Percentiles rank a stretch among this genome's conserved stretches.
Conservation (phyloP, 2,888 invertebrate genomes). For the Drosophila lutescens region DNA sequence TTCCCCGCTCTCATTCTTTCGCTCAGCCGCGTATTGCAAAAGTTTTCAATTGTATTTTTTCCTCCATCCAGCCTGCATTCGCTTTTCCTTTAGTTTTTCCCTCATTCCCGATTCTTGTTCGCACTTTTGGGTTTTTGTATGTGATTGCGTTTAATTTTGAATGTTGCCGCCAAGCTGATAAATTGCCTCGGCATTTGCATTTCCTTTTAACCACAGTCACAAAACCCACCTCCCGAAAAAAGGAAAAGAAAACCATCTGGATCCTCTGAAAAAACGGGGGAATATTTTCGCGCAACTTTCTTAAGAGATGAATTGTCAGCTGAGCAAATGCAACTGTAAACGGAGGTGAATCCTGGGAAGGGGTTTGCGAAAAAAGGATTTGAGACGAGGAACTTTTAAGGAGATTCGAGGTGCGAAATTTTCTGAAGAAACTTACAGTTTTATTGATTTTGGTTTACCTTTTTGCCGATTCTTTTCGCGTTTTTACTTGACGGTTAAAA, state of each 20-base stretch:
- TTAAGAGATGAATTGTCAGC: constrained; percentile 43
- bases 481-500: neutral
- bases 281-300: constrained; percentile 31
- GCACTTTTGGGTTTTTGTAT: constrained; percentile 53
- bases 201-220: constrained; percentile 28
- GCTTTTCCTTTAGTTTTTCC: constrained; percentile 21
- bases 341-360: neutral
- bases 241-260: neutral
- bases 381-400: constrained; percentile 9
- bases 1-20: neutral
- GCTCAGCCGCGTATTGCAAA: constrained; percentile 72
- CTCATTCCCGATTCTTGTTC: constrained; percentile 38
- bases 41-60: constrained; percentile 74
- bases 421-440: constrained; percentile 10
- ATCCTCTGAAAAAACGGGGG: constrained; percentile 7
- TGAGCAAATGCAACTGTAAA: constrained; percentile 39
- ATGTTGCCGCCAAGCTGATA: constrained; percentile 60
- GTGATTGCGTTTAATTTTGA: constrained; percentile 77
- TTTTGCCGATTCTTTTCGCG: neutral
- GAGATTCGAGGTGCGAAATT: constrained; percentile 18
- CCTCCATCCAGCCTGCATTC: constrained; percentile 14
- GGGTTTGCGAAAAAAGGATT: constrained; percentile 4
- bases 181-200: constrained; percentile 68
- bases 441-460: constrained; percentile 27
- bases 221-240: neutral